Evolutionary conservation across 1,140 invertebrate species (phyloP), one percentile per base, ranked within the genome.

Genomic region (Zaprionus africanus): DNA sequence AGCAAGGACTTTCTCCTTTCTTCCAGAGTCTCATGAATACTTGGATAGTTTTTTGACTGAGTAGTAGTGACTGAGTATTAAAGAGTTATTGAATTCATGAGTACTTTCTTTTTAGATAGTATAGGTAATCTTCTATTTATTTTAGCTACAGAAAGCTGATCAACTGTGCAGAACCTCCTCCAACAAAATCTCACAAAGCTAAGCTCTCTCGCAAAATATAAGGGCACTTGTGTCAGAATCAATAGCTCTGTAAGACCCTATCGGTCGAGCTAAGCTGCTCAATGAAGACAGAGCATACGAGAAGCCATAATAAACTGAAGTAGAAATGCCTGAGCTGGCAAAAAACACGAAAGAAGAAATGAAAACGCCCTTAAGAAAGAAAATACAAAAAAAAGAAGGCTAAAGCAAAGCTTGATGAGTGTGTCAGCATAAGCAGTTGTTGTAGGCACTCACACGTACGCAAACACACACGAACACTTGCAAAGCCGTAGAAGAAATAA

Each of bases 371-470:
- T 1, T 34, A 43, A 38, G 17, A 75, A 34, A 36, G 11, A 38
- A 62, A 31, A 38, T 70, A 22, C 28, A 5, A 38, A 54, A 38
- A 69, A 69, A 61, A 13, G 28, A 36, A 38, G 13, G 28, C 26
- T 28, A 53, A 17, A 57, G 31, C 43, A 64, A 36, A 36, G 68
- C 54, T 43, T 76, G 67, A 71, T 76, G 67, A 71, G 54, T 65
- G 68, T 49, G 73, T 76, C 68, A 71, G 68, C 73, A 75, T 70
- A 75, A 70, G 41, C 65, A 58, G 31, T 31, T 57, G 19, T 36
- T 17, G n/a, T 17, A 17, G 41, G n/a, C n/a, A 46, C 41, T n/a
- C 41, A 74, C 17, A 67, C 12, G 22, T 31, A 41, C 54, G 43
- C 54, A 54, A 17, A 59, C 34, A 54, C 34, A 13, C 1, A 60